phyloP scores from a whole-genome alignment of 2,797 vertebrate species.

The Euthynnus affinis region DNA sequence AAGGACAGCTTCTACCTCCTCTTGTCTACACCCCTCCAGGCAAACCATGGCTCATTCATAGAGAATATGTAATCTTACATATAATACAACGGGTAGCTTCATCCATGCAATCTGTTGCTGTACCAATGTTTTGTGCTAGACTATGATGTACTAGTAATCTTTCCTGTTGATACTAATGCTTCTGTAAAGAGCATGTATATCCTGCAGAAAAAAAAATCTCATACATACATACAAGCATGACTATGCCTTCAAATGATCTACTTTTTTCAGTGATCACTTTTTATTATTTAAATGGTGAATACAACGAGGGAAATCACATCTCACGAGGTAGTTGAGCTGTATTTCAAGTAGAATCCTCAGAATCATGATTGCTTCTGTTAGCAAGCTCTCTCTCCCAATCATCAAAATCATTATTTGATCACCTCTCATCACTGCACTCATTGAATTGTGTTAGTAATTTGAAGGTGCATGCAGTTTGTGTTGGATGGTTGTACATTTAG shows the following conservation, averaged over 20 bases:
- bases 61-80: conserved; percentile 42
- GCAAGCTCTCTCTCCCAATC: background rate
- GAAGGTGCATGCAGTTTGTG: background rate
- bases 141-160: background rate
- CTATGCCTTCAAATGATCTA: background rate
- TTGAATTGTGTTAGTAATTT: conserved; percentile 2
- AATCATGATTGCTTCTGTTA: background rate
- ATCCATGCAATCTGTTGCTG: conserved; percentile 29
- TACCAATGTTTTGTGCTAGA: conserved; percentile 17
- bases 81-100: conserved; percentile 23
- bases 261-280: no score
- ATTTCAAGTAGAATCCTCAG: background rate
- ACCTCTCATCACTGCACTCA: background rate
- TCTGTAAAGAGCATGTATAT: background rate
- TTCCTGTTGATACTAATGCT: background rate
- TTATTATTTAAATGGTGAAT: background rate
- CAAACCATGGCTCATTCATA: conserved; percentile 41
- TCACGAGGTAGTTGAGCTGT: background rate
- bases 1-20: conserved; percentile 33
- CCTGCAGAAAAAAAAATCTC: background rate
- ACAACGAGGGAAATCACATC: background rate
- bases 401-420: conserved; percentile 1
- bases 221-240: background rate
- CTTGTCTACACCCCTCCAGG: conserved; percentile 38
- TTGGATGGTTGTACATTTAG: conserved; percentile 14